phyloP scores from a whole-genome alignment of 2,888 invertebrate species.

The Muschampia plurimacula region DNA sequence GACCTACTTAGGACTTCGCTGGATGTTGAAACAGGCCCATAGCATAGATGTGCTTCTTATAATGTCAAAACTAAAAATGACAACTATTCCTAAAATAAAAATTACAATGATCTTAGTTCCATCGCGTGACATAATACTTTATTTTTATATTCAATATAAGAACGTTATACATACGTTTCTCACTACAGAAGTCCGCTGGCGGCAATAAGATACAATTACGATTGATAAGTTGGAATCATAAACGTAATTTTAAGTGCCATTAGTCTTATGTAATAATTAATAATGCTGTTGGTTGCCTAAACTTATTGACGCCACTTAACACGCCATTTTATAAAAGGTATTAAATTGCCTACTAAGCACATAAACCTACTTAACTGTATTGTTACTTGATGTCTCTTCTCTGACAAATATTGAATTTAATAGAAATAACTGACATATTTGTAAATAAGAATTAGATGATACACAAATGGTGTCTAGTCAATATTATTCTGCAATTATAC shows the following conservation, averaged over 20 bases:
- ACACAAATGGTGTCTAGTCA: constrained; percentile 55
- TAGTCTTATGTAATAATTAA: constrained; percentile 13
- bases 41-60: background rate
- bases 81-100: constrained; percentile 4
- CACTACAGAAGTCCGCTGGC: constrained; percentile 32
- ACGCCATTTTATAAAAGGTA: background rate
- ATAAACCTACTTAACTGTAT: background rate
- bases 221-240: constrained; percentile 11
- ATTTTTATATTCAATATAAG: constrained; percentile 23
- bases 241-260: constrained; percentile 36
- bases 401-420: constrained; percentile 34
- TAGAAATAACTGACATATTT: constrained; percentile 20
- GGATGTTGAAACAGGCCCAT: no score
- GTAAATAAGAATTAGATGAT: constrained; percentile 44
- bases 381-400: background rate
- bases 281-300: constrained; percentile 9
- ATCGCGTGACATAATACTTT: constrained; percentile 14
- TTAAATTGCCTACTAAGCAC: background rate
- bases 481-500: constrained; percentile 44
- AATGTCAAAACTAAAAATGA: background rate
- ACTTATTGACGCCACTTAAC: constrained; percentile 7
- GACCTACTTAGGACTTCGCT: no score
- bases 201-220: constrained; percentile 25
- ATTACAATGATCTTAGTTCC: background rate
- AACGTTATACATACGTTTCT: background rate